Evolutionary conservation across 2,888 invertebrate genomes (phyloP), one percentile per base, ranked within the genome.

Genomic region (Chorisops tibialis): DNA sequence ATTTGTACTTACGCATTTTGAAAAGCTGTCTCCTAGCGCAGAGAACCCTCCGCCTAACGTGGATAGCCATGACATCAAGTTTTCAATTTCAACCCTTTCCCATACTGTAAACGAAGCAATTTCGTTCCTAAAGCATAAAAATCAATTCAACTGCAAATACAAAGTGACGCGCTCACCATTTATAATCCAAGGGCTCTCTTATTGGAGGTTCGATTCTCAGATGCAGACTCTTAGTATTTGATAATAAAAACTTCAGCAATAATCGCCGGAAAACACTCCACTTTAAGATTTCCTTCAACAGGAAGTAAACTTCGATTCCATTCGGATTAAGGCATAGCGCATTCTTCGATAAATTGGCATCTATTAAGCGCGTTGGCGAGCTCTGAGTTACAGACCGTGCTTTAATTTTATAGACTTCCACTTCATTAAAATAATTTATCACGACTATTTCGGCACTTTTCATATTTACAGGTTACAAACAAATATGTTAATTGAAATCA

Each of bases 41-140:
- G 97, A 97, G 77, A 92, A 97, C 1, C 95, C 97, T 49, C 97
- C 97, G 2, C 97, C 98, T 14, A 98, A 82, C 1, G 98, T 97
- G 18, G 96, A 97, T 21, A 98, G 79, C 94, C 96, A 96, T 16
- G 95, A 94, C 82, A 96, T 86, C 24, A 91, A 84, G 78, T 89
- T 84, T 69, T 93, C 93, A 69, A 91, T 79, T 78, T 93, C 92
- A 66, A 87, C 81, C 69, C 83, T 82, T 67, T 87, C 87, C 81
- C 86, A 73, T 4, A 81, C 74, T 70, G 84, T 75, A 48, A 71
- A 66, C 14, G 75, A 75, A 38, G 84, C 71, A 69, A 79, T 79
- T 39, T 80, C 71, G 69, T 82, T 82, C 83, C 85, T 84, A 52
- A 43, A 74, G 74, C 30, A 54, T 47, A 52, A 24, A 54, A 18